These are phyloP conservation scores for Nephrocerus scutellatus DNA, from an alignment of 2,888 invertebrate genomes.

Conservation along the genomic window DNA sequence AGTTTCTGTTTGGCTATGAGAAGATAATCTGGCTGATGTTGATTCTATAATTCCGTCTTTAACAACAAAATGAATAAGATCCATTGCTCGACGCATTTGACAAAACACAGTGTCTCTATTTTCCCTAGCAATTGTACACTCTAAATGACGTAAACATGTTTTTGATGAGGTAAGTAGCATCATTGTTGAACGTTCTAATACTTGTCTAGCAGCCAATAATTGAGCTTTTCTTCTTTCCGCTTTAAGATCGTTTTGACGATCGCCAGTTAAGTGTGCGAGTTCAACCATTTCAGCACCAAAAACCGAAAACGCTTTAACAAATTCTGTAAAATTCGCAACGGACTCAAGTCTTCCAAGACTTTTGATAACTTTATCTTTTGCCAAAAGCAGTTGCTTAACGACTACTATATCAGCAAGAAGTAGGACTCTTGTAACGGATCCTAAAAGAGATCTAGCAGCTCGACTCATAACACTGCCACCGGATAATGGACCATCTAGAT, in stretches of 20 bases:
- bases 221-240: conserved; percentile 93
- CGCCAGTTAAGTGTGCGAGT: conserved; percentile 84
- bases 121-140: conserved; percentile 84
- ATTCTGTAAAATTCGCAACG: conserved; percentile 90
- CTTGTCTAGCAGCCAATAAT: conserved; percentile 92
- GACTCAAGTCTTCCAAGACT: conserved; percentile 78
- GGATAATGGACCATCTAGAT: conserved; percentile 59
- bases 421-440: conserved; percentile 91
- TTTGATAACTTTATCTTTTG: conserved; percentile 91
- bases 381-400: conserved; percentile 88
- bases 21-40: conserved; percentile 42
- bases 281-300: conserved; percentile 99
- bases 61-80: conserved; percentile 94
- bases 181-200: conserved; percentile 92
- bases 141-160: conserved; percentile 90
- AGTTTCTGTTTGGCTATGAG: conserved; percentile 36
- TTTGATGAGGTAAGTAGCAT: conserved; percentile 96
- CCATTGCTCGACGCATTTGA: conserved; percentile 95
- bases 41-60: conserved; percentile 86
- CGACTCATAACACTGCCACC: conserved; percentile 72
- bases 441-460: conserved; percentile 86
- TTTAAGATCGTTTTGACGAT: conserved; percentile 74
- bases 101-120: conserved; percentile 97
- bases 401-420: conserved; percentile 95
- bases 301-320: conserved; percentile 96